Evolutionary conservation across 2,888 invertebrate species (phyloP), one percentile per base, ranked within the genome.

Genomic region (Epistrophella euchroma): DNA sequence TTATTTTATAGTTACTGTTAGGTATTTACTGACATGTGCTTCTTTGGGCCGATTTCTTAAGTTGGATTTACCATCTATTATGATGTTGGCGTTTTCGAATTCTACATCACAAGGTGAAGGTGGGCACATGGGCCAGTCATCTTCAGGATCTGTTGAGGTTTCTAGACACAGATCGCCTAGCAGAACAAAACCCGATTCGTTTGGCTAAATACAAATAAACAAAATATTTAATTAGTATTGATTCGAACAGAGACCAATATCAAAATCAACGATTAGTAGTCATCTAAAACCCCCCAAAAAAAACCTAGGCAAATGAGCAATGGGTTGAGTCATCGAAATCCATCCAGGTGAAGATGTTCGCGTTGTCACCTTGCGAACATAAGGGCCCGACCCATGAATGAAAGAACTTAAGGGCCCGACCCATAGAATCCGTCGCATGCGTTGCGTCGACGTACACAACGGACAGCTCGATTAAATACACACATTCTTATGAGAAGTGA

Each of bases 61-160:
- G 93, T 96, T 97, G 91, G 97, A 97, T 92, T 95, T 95, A 82
- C 97, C 97, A 93, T 97, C 97, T 93, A 97, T 97, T 93, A 97
- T 95, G 91, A 97, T 94, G 93, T 97, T 97, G 93, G 96, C 97
- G 93, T 97, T 97, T 92, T 96, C 94, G 93, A 97, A 97, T 89
- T 95, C 94, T 90, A 97, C 96, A 93, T 95, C 95, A 93, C 97
- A 96, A 43, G 97, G 97, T 90, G 96, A 96, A 50, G 97, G 96
- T 88, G 95, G 95, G 87, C 94, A 95, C 93, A 92, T 88, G 92
- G 94, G 88, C 92, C 92, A 90, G 93, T 94, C 94, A 91, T 94
- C 93, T 91, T 95, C 95, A 89, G 94, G 95, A 87, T 94, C 94
- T 87, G 94, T 94, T 76, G 94, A 94, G 80, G 94, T 94, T 89